A percentile compares a stretch with the other conserved stretches of the same genome.
Evolutionary conservation across 2,888 invertebrate genomes (phyloP).

Genomic region (Rhagonycha lutea): DNA sequence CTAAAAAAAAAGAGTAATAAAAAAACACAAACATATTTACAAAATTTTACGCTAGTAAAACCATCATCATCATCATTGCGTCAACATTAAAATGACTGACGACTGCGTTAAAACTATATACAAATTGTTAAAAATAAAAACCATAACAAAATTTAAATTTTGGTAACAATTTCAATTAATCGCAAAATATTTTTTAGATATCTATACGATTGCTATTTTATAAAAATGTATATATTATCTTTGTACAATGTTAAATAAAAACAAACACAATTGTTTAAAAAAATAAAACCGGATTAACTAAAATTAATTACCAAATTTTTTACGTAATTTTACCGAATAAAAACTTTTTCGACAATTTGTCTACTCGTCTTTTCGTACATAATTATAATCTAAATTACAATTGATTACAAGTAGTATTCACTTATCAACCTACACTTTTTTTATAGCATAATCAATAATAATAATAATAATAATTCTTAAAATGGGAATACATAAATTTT

Average conservation of each 20-base stretch:
- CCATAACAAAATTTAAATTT: constrained; percentile 24
- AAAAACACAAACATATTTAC: constrained; percentile 38
- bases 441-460: constrained; percentile 44
- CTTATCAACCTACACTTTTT: constrained; percentile 44
- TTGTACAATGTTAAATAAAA: background rate
- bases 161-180: constrained; percentile 26
- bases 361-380: constrained; percentile 11
- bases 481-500: constrained; percentile 43
- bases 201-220: background rate
- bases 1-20: constrained; percentile 34
- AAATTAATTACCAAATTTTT: constrained; percentile 26
- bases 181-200: background rate
- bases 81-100: constrained; percentile 7
- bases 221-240: background rate
- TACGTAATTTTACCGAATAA: constrained; percentile 17
- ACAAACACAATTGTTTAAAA: background rate
- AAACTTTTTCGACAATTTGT: constrained; percentile 6
- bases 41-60: constrained; percentile 25
- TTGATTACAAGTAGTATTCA: constrained; percentile 35
- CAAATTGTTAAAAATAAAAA: constrained; percentile 25
- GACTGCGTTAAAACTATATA: constrained; percentile 17
- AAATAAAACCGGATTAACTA: constrained; percentile 15
- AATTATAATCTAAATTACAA: constrained; percentile 30
- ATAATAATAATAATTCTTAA: constrained; percentile 44
- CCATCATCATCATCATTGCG: constrained; percentile 19